Conservation (phyloP, 23 tunicate species). For the Halocynthia aurantium region DNA sequence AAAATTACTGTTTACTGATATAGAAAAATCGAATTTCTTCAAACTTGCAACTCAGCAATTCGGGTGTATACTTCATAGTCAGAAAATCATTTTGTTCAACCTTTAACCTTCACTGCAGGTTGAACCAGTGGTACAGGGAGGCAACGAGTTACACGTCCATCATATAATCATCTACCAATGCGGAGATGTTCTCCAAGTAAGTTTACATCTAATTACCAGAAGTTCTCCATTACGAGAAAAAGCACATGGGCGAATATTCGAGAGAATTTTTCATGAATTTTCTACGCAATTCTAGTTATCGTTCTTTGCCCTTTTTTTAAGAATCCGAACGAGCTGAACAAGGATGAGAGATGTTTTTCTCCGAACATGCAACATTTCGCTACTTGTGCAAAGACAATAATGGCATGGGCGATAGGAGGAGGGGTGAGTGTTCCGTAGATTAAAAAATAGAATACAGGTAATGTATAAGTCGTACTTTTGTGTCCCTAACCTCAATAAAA, state of each 20-base stretch:
- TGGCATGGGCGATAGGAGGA: slow-evolving; percentile 48
- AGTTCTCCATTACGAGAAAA: too few relatives aligned
- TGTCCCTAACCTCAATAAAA: too few relatives aligned
- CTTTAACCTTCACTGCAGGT: slow-evolving; percentile 16
- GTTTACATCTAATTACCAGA: too few relatives aligned
- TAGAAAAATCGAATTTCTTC: too few relatives aligned
- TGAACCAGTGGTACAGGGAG: slow-evolving; percentile 44
- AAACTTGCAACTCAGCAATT: too few relatives aligned
- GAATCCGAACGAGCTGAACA: background rate
- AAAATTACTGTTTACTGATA: background rate
- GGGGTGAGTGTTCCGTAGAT: slow-evolving; percentile 8
- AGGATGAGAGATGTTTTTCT: slow-evolving; percentile 22
- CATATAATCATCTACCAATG: slow-evolving; percentile 48
- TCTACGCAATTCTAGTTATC: too few relatives aligned
- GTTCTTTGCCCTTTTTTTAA: background rate
- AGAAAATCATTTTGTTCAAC: background rate
- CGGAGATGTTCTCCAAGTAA: slow-evolving; percentile 4
- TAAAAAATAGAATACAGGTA: too few relatives aligned
- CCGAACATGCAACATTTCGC: slow-evolving; percentile 33
- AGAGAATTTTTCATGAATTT: too few relatives aligned
- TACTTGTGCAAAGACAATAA: slow-evolving; percentile 11
- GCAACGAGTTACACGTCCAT: slow-evolving; percentile 42
- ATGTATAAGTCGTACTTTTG: too few relatives aligned
- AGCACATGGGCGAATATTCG: too few relatives aligned
- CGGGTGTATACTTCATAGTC: background rate